These are phyloP conservation scores for Chauna torquata DNA, from an alignment of 2,113 vertebrate species.

Conservation along the genomic window DNA sequence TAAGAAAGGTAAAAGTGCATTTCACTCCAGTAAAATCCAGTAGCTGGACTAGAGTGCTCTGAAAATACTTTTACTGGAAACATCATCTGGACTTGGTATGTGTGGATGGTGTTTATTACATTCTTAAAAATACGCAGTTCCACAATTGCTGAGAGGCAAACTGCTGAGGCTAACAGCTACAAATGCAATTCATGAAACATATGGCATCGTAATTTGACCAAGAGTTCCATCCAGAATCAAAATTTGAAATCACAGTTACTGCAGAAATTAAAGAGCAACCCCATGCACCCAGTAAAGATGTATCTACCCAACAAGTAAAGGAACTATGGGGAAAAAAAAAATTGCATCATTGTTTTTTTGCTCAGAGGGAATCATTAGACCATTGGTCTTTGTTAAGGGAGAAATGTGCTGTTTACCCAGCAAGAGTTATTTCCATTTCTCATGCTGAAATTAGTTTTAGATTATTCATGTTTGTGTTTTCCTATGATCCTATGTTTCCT, in stretches of 20 bases:
- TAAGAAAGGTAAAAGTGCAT: neutral
- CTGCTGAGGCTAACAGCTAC: constrained; percentile 2
- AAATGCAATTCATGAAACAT: constrained; percentile 40
- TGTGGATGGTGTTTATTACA: neutral
- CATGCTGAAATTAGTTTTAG: neutral
- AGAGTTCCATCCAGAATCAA: neutral
- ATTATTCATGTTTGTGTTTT: neutral
- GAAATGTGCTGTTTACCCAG: neutral
- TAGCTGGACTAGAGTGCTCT: constrained; percentile 5
- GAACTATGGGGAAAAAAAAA: neutral
- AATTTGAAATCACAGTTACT: constrained; percentile 5
- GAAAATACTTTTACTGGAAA: constrained; percentile 59
- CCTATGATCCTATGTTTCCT: neutral
- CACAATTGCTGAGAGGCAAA: neutral
- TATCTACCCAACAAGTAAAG: neutral
- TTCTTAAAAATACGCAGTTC: constrained; percentile 25
- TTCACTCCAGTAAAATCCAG: constrained; percentile 14
- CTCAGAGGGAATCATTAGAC: neutral
- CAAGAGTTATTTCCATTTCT: constrained; percentile 3
- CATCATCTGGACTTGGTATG: neutral
- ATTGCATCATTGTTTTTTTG: neutral
- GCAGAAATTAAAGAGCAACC: neutral
- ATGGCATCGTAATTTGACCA: constrained; percentile 1
- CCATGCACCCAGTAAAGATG: neutral
- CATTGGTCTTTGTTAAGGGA: neutral